Conservation (phyloP, 2,797 vertebrate species). For the Anisognathus igniventris region DNA sequence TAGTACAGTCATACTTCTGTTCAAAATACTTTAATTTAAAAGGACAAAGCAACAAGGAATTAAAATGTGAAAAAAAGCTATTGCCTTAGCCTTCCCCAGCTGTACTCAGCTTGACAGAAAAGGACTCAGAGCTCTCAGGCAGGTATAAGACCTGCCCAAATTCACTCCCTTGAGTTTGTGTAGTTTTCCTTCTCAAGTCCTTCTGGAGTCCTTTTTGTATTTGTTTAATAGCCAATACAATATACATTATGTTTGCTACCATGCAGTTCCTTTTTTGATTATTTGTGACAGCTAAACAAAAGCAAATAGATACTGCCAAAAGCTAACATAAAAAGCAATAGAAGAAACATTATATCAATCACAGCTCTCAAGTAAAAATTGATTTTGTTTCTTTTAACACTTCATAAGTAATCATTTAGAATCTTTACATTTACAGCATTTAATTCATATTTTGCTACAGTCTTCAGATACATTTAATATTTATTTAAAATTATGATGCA, state of each 20-base stretch:
- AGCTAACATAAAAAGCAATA: background rate
- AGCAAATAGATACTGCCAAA: background rate
- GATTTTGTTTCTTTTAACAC: background rate
- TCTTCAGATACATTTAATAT: background rate
- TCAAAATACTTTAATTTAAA: background rate
- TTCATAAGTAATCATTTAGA: background rate
- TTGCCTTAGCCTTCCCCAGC: background rate
- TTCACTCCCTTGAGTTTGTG: background rate
- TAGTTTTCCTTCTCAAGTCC: background rate
- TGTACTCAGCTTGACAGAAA: background rate
- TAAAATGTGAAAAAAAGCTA: background rate
- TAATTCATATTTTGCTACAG: background rate
- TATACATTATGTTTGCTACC: background rate
- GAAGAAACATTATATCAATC: background rate
- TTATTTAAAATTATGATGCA: background rate
- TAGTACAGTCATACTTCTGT: background rate
- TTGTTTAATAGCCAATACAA: background rate
- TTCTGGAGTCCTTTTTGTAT: background rate
- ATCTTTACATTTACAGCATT: background rate
- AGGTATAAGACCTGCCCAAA: background rate
- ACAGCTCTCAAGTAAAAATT: background rate
- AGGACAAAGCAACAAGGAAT: background rate
- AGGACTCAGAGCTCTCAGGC: background rate
- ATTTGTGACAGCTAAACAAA: background rate
- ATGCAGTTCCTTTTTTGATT: background rate